Conservation (phyloP, 2,797 vertebrate genomes). For the Pterois miles region DNA sequence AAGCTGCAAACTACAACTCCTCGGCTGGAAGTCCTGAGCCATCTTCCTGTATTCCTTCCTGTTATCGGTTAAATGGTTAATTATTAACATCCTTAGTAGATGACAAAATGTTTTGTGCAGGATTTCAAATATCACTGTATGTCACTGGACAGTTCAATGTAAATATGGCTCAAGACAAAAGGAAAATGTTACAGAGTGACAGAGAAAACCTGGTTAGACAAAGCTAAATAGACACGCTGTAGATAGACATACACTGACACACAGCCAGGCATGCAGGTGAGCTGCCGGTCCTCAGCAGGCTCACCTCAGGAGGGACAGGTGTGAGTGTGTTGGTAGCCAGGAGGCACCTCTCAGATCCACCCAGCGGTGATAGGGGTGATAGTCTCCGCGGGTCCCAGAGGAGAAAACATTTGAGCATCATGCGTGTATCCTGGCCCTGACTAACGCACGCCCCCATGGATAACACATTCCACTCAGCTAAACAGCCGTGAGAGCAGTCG, state of each 20-base stretch:
- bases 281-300: slow-evolving; percentile 39
- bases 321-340: slow-evolving; percentile 62
- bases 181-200: neutral
- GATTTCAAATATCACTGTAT: neutral
- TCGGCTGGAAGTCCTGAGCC: no score
- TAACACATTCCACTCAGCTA: slow-evolving; percentile 79
- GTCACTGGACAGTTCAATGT: neutral
- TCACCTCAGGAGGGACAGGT: slow-evolving; percentile 80
- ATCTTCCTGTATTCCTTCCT: no score
- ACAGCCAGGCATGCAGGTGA: slow-evolving; percentile 46
- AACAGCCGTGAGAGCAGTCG: slow-evolving; percentile 71
- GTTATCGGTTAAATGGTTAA: no score
- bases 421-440: slow-evolving; percentile 73
- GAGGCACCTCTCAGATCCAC: slow-evolving; percentile 54
- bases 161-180: neutral
- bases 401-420: slow-evolving; percentile 70
- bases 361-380: slow-evolving; percentile 73
- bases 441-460: slow-evolving; percentile 74
- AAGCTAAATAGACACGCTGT: neutral
- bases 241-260: neutral
- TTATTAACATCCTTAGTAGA: no score
- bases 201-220: neutral
- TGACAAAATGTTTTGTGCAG: neutral
- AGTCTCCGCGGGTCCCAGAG: slow-evolving; percentile 54
- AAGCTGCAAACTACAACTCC: no score